Percentiles rank a stretch among this genome's conserved stretches.
phyloP scores from a whole-genome alignment of 1,140 invertebrate species.

The Rhopalosiphum padi region DNA sequence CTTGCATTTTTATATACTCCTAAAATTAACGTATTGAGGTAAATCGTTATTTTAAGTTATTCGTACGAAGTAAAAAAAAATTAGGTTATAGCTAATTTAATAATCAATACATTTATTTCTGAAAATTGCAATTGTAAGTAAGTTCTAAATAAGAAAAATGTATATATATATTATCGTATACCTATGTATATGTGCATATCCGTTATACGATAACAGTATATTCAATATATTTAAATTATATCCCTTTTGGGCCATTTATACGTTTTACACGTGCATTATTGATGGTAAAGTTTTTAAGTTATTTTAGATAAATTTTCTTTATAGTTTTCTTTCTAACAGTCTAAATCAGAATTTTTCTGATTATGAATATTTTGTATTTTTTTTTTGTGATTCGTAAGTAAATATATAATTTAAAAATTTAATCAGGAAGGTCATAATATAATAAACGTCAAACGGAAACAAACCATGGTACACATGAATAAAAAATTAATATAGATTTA shows the following conservation, averaged over 20 bases:
- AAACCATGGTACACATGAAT: neutral
- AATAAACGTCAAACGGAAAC: neutral
- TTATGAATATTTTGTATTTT: neutral
- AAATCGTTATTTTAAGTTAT: neutral
- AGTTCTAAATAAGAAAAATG: no score
- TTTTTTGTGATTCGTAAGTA: neutral
- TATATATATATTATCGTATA: no score
- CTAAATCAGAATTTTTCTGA: neutral
- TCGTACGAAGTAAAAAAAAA: neutral
- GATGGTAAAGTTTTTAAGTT: no score
- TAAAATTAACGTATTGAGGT: neutral
- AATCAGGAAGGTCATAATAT: neutral
- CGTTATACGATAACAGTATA: no score
- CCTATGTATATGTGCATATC: no score
- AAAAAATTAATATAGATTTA: neutral
- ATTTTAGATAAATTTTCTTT: no score
- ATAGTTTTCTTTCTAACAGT: neutral
- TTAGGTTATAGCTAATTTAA: neutral
- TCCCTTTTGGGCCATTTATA: no score
- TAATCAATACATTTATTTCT: neutral
- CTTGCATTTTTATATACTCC: neutral
- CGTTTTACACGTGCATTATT: no score
- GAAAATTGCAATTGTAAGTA: neutral
- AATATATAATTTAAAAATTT: neutral
- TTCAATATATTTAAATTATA: no score